Base-by-base conservation (phyloP, 2,888 invertebrate species). In the Trisateles emortualis region DNA sequence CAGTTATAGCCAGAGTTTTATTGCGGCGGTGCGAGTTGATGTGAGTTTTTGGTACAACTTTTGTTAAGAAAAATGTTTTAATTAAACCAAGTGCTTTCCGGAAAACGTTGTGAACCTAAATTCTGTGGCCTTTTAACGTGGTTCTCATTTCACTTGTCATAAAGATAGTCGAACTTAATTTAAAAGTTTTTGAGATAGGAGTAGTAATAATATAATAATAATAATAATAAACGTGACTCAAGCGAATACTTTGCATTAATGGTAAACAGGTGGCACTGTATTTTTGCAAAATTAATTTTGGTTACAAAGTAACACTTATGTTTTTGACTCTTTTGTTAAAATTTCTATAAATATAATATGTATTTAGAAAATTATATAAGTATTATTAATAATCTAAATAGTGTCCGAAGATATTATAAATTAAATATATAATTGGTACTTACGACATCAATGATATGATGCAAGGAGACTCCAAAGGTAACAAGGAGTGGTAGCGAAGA, bases 371-470 rank as follows among this genome's bases (percentile, higher is more conserved):
- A n/a, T n/a, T n/a, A n/a, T n/a, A n/a, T n/a, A n/a, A n/a, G n/a
- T n/a, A n/a, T n/a, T n/a, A n/a, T n/a, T n/a, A n/a, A n/a, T n/a
- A n/a, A n/a, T n/a, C n/a, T n/a, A n/a, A n/a, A n/a, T n/a, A n/a
- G n/a, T n/a, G n/a, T n/a, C n/a, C n/a, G n/a, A n/a, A n/a, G n/a
- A n/a, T n/a, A n/a, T n/a, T n/a, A n/a, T n/a, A n/a, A n/a, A n/a
- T n/a, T n/a, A n/a, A n/a, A n/a, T n/a, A n/a, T n/a, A n/a, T n/a
- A n/a, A n/a, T n/a, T n/a, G 22, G 4, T 64, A 94, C 95, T 95
- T 90, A 96, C 97, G 84, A 97, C 97, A 79, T 97, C 97, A 66
- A 97, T 97, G 63, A 97, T 97, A 75, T 97, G 97, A 87, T 97
- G 97, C 54, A 97, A 91, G 0, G 97, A 96, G 29, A 97, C 95